Conservation (phyloP, 1,140 invertebrate genomes). For the Megalonaias nervosa region DNA sequence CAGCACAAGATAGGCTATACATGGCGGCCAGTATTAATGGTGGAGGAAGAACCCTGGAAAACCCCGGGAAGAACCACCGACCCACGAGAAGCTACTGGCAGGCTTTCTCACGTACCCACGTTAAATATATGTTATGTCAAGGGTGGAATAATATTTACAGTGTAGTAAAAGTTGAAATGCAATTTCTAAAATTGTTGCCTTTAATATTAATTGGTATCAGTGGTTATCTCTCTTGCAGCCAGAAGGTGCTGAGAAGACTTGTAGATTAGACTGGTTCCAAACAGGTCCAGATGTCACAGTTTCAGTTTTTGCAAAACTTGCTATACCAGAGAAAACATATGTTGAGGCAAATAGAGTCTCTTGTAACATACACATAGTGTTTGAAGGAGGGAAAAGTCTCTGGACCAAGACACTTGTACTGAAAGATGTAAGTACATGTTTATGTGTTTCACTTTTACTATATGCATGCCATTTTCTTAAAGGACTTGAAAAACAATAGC, state of each 20-base stretch:
- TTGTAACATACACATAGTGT: slow-evolving; percentile 83
- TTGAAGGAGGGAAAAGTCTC: slow-evolving; percentile 80
- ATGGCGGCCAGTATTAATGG: too few species aligned
- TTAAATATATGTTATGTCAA: neutral
- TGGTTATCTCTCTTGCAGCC: slow-evolving; percentile 54
- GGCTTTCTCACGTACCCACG: too few species aligned
- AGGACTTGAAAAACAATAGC: neutral
- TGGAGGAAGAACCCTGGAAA: too few species aligned
- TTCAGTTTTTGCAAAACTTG: slow-evolving; percentile 92
- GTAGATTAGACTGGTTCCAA: slow-evolving; percentile 87
- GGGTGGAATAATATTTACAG: neutral
- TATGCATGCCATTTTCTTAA: neutral
- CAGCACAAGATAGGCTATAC: too few species aligned
- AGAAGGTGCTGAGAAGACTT: slow-evolving; percentile 78
- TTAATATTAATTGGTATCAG: slow-evolving; percentile 18
- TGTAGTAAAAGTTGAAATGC: neutral
- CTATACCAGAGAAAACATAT: slow-evolving; percentile 82
- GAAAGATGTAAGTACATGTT: slow-evolving; percentile 80
- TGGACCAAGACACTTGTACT: slow-evolving; percentile 89
- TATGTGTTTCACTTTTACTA: neutral
- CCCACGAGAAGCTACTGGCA: too few species aligned
- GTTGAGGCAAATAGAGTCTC: slow-evolving; percentile 90
- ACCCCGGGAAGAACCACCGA: too few species aligned
- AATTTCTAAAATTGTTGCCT: neutral
- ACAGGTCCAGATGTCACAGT: slow-evolving; percentile 79